Base-by-base conservation (phyloP, 2,888 invertebrate species). In the Drosophila eohydei region DNA sequence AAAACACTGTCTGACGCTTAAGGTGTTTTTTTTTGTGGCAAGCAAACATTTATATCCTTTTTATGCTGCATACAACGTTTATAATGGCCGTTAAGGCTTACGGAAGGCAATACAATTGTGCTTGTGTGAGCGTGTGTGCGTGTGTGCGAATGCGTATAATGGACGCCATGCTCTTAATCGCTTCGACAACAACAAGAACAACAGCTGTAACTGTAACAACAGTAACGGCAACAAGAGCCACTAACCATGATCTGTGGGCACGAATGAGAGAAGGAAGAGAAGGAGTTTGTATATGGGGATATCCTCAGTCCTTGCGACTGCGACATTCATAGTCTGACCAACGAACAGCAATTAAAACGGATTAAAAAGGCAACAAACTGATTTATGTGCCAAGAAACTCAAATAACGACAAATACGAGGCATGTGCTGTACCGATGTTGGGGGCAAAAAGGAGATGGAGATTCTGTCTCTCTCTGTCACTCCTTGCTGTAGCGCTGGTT, bases 361-460 rank as follows among this genome's bases (percentile, higher is more conserved):
- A 89, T 89, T 89, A 88, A 88, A 85, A 89, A 89, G 85, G 83
- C 88, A 89, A 82, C 89, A 82, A 84, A 80, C 89, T 89, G 91
- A 91, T 91, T 91, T 91, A 91, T 91, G 90, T 81, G 83, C 81
- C 88, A 88, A 88, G 90, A 81, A 91, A 85, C 88, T 82, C 82
- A 85, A 91, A 91, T 91, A 90, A 87, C 90, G 89, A 86, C 88
- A 90, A 90, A 90, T 83, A 81, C 90, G 88, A 81, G 69, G 69
- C 65, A 69, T 52, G 48, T 63, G 56, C 65, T 36, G 32, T 43
- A 38, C n/a, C 4, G 4, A 16, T 30, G 7, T 12, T 12, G 7
- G 6, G 16, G n/a, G 4, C 4, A 26, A 26, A 46, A 16, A 32
- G 32, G 32, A 34, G 12, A 2, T 21, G 32, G 3, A 21, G 26